Evolutionary conservation across 92 coral and sea anemone genomes (phyloP).

Genomic region (Porites rus): DNA sequence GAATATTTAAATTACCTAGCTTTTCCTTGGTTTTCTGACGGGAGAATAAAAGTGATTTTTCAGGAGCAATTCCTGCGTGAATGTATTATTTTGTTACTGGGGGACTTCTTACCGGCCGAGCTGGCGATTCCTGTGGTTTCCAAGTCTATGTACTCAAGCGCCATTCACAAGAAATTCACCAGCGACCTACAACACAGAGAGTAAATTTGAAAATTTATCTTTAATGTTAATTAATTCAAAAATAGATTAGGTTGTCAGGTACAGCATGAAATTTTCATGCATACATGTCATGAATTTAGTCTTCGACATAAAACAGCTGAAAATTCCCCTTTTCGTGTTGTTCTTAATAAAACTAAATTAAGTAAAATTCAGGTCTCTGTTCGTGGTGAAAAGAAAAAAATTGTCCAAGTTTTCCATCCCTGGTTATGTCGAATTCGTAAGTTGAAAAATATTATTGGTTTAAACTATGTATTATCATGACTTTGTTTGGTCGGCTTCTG

Average conservation of each 20-base stretch:
- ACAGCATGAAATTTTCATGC: slow-evolving; percentile 72
- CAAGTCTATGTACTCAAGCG: slow-evolving; percentile 86
- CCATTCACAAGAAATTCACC: slow-evolving; percentile 66
- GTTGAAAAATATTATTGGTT: neutral
- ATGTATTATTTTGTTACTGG: neutral
- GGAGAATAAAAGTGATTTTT: neutral
- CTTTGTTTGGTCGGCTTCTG: neutral
- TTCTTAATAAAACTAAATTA: neutral
- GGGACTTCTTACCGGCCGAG: slow-evolving; percentile 65
- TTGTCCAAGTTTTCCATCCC: neutral
- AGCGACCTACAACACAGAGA: slow-evolving; percentile 22
- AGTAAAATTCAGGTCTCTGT: neutral
- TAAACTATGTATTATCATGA: neutral
- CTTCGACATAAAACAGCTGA: slow-evolving; percentile 30
- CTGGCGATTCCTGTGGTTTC: slow-evolving; percentile 88
- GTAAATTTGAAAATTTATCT: slow-evolving; percentile 58
- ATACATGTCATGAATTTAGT: slow-evolving; percentile 44
- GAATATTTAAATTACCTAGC: slow-evolving; percentile 39
- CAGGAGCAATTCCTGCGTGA: neutral
- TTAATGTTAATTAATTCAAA: slow-evolving; percentile 68
- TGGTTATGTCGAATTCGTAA: neutral
- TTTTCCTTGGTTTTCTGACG: slow-evolving; percentile 18
- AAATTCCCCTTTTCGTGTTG: slow-evolving; percentile 7
- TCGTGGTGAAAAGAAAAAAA: neutral
- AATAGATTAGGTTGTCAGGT: slow-evolving; percentile 67